A percentile compares a stretch with the other conserved stretches of the same genome.
phyloP scores from a whole-genome alignment of 2,797 vertebrate genomes.

The Girardinus metallicus region DNA sequence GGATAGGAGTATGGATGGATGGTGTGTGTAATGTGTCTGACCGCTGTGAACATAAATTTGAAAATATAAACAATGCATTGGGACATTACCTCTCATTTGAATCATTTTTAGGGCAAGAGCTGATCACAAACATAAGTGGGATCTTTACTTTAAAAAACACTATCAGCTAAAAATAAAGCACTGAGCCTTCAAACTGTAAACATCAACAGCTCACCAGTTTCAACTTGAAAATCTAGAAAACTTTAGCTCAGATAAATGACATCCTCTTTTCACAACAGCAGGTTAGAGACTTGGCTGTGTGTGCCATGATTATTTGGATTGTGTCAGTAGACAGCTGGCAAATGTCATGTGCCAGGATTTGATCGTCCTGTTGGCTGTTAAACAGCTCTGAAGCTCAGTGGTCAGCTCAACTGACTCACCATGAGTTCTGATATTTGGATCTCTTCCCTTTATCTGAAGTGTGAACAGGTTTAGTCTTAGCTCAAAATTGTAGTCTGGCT shows the following conservation, averaged over 20 bases:
- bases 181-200: background rate
- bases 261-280: conserved; percentile 16
- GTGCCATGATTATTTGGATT: conserved; percentile 30
- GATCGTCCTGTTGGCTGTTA: conserved; percentile 40
- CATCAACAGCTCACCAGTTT: background rate
- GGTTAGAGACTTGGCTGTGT: conserved; percentile 30
- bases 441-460: conserved; percentile 6
- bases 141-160: background rate
- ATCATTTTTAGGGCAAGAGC: background rate
- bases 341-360: conserved; percentile 35
- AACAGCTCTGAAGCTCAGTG: conserved; percentile 24
- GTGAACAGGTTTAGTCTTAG: conserved; percentile 5
- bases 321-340: conserved; percentile 47
- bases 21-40: background rate
- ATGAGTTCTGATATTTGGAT: conserved; percentile 26
- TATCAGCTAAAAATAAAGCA: background rate
- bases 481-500: background rate
- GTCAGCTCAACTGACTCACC: conserved; percentile 21
- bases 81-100: background rate
- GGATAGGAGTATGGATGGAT: background rate
- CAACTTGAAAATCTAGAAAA: background rate
- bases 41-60: background rate
- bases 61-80: background rate
- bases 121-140: background rate
- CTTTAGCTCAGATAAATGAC: conserved; percentile 31